phyloP scores from a whole-genome alignment of 2,797 vertebrate genomes.

The Tangara arthus region DNA sequence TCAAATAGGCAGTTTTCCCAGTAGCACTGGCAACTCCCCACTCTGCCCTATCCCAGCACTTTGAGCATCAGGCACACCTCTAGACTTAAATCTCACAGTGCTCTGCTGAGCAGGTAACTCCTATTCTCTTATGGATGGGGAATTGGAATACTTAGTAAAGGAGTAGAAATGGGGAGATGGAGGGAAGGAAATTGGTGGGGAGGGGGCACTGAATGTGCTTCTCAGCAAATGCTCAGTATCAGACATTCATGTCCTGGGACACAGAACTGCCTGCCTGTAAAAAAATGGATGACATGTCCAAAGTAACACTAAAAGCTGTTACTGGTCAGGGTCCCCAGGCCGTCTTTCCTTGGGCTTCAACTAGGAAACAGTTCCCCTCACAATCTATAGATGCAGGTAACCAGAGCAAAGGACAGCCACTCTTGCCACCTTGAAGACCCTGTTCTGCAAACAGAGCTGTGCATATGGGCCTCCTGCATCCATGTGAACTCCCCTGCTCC shows the following conservation, averaged over 20 bases:
- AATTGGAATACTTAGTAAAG: neutral
- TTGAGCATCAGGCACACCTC: rapidly evolving
- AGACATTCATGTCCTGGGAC: neutral
- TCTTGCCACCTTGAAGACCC: neutral
- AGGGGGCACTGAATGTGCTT: neutral
- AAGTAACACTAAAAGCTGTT: neutral
- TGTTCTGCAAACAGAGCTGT: neutral
- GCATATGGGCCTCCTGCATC: neutral
- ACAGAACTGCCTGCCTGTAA: neutral
- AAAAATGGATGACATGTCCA: neutral
- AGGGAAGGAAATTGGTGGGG: neutral
- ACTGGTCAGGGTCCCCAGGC: neutral
- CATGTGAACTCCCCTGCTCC: neutral
- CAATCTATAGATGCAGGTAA: neutral
- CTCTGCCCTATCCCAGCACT: neutral
- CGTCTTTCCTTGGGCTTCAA: neutral
- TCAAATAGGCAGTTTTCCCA: neutral
- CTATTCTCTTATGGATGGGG: neutral
- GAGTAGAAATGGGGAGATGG: neutral
- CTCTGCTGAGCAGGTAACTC: neutral
- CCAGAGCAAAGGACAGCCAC: neutral
- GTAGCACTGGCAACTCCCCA: neutral
- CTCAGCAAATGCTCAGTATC: neutral
- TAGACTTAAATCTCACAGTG: neutral
- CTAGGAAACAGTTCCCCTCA: neutral